Conservation (phyloP, 2,113 vertebrate genomes). For the Thunnus maccoyii region DNA sequence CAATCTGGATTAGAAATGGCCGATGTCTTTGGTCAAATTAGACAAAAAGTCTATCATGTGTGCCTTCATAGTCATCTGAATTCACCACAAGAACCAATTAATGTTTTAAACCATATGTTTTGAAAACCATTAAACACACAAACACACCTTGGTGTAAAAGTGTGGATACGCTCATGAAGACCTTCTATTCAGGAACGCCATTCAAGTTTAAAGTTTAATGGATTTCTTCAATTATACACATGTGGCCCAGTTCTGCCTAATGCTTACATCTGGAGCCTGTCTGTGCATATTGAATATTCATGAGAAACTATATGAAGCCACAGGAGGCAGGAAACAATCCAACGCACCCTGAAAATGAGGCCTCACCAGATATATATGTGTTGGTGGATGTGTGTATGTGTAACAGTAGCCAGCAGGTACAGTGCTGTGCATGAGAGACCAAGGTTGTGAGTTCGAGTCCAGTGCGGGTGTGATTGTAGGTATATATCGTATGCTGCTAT, state of each 20-base stretch:
- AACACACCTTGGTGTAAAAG: neutral
- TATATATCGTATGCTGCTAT: no score
- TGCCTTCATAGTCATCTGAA: neutral
- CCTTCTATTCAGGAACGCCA: constrained; percentile 18
- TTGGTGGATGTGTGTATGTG: neutral
- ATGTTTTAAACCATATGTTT: no score
- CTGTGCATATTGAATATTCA: constrained; percentile 67
- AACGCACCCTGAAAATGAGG: neutral
- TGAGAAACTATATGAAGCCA: constrained; percentile 40
- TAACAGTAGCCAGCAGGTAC: no score
- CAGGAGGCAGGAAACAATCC: constrained; percentile 9
- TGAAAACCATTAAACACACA: neutral
- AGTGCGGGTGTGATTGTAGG: no score
- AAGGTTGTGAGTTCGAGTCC: no score
- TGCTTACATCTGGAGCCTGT: constrained; percentile 53
- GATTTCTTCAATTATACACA: constrained; percentile 63
- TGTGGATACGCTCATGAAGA: neutral
- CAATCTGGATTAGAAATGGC: neutral
- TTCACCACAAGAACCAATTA: neutral
- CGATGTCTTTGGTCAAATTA: no score
- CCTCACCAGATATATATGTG: neutral
- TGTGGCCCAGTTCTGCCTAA: constrained; percentile 63
- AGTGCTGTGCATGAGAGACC: no score
- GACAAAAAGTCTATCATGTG: no score
- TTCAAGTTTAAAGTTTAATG: constrained; percentile 62